These are phyloP conservation scores for Phymorhynchus buccinoides DNA, from an alignment of 1,140 invertebrate genomes.

Conservation along the genomic window DNA sequence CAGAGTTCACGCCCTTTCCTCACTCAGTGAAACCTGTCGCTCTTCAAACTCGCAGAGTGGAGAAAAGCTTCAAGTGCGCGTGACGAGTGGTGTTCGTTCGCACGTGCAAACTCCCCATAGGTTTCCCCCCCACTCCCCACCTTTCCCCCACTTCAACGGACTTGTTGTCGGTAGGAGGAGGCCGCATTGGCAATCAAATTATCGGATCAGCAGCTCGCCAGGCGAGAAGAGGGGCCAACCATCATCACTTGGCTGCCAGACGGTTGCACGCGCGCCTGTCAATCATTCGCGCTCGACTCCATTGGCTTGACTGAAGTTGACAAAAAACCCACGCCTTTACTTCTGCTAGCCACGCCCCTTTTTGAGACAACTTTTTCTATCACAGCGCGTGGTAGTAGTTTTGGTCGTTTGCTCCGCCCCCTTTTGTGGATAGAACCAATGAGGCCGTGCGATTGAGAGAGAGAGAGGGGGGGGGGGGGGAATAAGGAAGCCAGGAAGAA, in stretches of 20 bases:
- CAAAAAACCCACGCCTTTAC: no score
- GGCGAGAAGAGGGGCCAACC: neutral
- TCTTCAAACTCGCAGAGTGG: neutral
- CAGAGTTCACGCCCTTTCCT: neutral
- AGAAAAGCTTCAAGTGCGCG: conserved; percentile 16
- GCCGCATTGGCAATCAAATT: conserved; percentile 24
- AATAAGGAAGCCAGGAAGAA: no score
- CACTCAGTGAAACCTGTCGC: no score
- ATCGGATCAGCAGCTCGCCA: conserved; percentile 27
- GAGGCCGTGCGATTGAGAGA: neutral
- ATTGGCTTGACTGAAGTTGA: neutral
- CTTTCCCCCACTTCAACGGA: neutral
- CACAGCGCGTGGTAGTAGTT: neutral
- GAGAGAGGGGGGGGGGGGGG: neutral
- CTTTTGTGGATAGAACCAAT: neutral
- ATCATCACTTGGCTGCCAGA: neutral
- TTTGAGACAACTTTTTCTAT: no score
- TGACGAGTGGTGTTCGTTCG: conserved; percentile 1
- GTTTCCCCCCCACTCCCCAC: no score
- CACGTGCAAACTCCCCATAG: conserved; percentile 2
- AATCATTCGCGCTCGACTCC: neutral
- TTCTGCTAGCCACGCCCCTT: neutral
- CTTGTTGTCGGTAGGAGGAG: neutral
- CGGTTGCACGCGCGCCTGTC: neutral
- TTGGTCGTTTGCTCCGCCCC: neutral